phyloP scores from a whole-genome alignment of 2,797 vertebrate genomes.

The Neosilurus hyrtlii region DNA sequence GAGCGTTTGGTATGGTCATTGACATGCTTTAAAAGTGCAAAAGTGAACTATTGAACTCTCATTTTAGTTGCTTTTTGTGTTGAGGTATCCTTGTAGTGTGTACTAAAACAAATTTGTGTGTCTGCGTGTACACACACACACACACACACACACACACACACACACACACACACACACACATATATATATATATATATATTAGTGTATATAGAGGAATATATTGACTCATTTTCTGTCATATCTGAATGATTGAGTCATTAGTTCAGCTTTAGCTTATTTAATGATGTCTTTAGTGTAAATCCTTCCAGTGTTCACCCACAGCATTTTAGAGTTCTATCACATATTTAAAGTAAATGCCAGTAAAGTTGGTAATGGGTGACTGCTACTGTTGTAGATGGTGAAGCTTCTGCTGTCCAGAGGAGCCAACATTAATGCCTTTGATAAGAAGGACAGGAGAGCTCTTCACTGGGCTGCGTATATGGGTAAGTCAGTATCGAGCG shows the following conservation, averaged over 20 bases:
- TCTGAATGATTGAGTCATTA: background rate
- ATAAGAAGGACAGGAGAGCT: constrained; percentile 97
- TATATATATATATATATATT: too few species aligned
- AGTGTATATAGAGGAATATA: background rate
- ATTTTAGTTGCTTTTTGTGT: too few species aligned
- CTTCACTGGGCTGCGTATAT: constrained; percentile 99
- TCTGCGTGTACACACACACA: too few species aligned
- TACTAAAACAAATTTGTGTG: too few species aligned
- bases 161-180: too few species aligned
- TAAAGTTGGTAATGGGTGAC: too few species aligned
- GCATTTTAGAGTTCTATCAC: background rate
- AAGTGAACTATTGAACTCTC: too few species aligned
- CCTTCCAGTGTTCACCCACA: background rate
- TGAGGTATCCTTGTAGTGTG: too few species aligned
- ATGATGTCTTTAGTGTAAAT: background rate
- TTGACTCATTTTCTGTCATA: background rate
- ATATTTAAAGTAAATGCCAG: background rate
- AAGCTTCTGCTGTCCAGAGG: constrained; percentile 93
- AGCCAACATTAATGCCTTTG: constrained; percentile 98
- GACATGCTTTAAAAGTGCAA: too few species aligned
- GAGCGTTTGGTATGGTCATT: too few species aligned
- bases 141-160: too few species aligned
- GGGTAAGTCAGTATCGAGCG: constrained; percentile 76
- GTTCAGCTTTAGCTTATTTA: background rate
- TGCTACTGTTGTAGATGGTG: constrained; percentile 82